Base-by-base conservation (phyloP, 2,797 vertebrate species). In the Xiphorhynchus erythropygius region DNA sequence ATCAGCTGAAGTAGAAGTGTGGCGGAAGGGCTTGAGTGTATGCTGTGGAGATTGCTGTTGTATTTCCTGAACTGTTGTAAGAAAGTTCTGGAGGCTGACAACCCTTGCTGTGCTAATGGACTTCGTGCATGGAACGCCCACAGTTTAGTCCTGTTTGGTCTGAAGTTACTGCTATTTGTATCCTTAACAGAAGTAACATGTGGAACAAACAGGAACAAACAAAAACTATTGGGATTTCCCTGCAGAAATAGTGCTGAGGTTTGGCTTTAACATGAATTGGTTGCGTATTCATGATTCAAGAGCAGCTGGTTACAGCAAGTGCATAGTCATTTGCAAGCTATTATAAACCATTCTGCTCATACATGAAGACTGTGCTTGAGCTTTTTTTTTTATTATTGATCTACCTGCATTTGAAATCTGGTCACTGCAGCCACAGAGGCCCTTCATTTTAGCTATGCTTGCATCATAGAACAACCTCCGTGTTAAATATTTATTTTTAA, bases 401-500 rank as follows among this genome's bases (percentile, higher is more conserved):
- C 97, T 97, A 97, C 95, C 86, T 98, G 98, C 98, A 98, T 99
- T 99, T 98, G 98, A 98, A 99, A 98, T 98, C 98, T 98, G 97
- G 98, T 99, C 98, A 98, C 98, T 98, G 98, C 98, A 98, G 98
- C 98, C 97, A 98, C 98, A 98, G 98, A 98, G 98, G 97, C 98
- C 97, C 98, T 97, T 99, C 98, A 97, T 99, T 99, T 99, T 98
- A 99, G 98, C 98, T 99, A 98, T 68, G 98, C 97, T 98, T 98
- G 98, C 98, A 98, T 98, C 96, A 87, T 90, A 97, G 97, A 98
- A 96, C 94, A 97, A 96, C 97, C 97, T 98, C 97, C 96, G 97
- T 98, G 98, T 98, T 98, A 98, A 99, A 98, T 98, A 98, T 98
- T 99, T 98, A 98, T 98, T 98, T 98, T 98, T 98, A 98, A 98